Evolutionary conservation across 2,113 vertebrate species (phyloP).

Genomic region (Ardeotis arabs): DNA sequence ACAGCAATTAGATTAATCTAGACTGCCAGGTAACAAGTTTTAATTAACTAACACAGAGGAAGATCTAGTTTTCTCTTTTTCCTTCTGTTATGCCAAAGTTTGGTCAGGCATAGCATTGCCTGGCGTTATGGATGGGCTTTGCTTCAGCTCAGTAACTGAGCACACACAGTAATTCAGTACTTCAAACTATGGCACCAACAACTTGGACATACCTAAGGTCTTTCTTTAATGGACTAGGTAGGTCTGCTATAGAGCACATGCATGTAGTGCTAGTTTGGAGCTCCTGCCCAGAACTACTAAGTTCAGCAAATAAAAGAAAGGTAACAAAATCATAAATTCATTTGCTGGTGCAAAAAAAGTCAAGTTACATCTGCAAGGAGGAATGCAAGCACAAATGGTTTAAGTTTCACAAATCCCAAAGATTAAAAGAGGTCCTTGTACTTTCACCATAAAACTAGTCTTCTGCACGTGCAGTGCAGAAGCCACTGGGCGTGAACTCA

Average conservation of each 20-base stretch:
- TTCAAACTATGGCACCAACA: not conserved
- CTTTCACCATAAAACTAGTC: not conserved
- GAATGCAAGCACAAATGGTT: not conserved
- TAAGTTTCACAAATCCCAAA: not conserved
- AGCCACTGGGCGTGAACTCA: not conserved
- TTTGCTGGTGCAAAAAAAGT: not conserved
- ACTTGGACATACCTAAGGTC: not conserved
- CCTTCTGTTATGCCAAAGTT: not conserved
- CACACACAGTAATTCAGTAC: not conserved
- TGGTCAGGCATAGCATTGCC: no score
- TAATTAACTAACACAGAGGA: not conserved
- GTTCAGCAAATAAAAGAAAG: not conserved
- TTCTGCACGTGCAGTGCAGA: accelerated
- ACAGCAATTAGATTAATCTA: not conserved
- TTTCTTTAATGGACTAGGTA: not conserved
- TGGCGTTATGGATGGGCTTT: not conserved
- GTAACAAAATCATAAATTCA: not conserved
- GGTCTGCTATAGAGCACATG: not conserved
- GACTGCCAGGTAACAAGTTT: not conserved
- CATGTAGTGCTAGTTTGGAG: accelerated
- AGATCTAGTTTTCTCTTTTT: not conserved
- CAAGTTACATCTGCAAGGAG: not conserved
- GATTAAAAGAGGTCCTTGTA: not conserved
- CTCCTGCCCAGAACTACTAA: not conserved
- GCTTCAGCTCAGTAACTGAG: not conserved